Base-by-base conservation (phyloP, 2,888 invertebrate species). In the Callyntrura sp. region DNA sequence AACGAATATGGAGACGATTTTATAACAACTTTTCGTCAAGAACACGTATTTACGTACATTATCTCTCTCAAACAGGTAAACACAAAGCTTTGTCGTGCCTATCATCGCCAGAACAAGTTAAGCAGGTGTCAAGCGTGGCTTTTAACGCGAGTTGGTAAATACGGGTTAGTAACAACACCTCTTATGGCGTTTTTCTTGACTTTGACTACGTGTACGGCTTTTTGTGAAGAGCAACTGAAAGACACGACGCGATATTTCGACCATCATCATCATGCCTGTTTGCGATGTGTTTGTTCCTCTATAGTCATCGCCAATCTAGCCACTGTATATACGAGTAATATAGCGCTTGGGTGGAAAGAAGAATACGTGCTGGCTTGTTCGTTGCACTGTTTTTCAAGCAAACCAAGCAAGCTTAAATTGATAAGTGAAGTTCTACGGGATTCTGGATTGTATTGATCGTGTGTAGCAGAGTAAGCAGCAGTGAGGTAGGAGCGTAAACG, bases 391-490 rank as follows among this genome's bases (percentile, higher is more conserved):
- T 81, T 35, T 43, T 17, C 17, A 17, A 48, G 35, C 73, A 43
- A 51, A 62, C 6, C 70, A 4, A 55, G 23, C 14, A 62, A 23
- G 79, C 55, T 12, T 11, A 4, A 20, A 1, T 14, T 17, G 12
- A 48, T 55, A 84, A 43, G 86, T 57, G 3, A 35, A 14, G 23
- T 79, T 86, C 86, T 78, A 76, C 78, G n/a, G 35, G 51, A 68
- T 86, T 79, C 86, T 65, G 78, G 86, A 86, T 65, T n/a, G 20
- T 79, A 79, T 78, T 78, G 79, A 86, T 79, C 79, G 83, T 23
- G 60, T 14, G 65, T 6, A 65, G 65, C 65, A 65, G 0, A 25
- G 11, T 4, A 23, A 48, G 57, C 28, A 28, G 68, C 25, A 68
- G 28, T 17, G 35, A 35, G 6, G 12, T 51, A n/a, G n/a, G n/a